Percentiles rank a stretch among this genome's conserved stretches.
phyloP scores from a whole-genome alignment of 35 echinoderm and acorn worm genomes.

The Acanthaster planci region DNA sequence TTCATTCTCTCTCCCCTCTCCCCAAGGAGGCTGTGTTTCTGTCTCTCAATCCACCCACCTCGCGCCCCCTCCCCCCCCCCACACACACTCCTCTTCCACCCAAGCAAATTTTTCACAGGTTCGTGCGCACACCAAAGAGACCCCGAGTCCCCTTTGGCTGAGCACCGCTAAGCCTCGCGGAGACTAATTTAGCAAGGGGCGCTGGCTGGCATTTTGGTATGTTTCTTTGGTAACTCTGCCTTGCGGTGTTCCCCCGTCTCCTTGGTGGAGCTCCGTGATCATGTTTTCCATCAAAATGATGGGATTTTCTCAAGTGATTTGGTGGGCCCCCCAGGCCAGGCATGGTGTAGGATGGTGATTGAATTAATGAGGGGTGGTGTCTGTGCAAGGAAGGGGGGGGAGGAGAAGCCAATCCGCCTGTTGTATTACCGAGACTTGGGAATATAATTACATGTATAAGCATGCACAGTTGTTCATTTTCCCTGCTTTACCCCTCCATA shows the following conservation, averaged over 20 bases:
- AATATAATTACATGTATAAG: too few relatives aligned
- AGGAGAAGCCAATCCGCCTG: too few relatives aligned
- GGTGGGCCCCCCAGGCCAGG: neutral
- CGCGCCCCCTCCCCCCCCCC: too few relatives aligned
- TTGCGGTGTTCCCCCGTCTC: too few relatives aligned
- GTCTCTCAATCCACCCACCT: neutral
- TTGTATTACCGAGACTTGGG: too few relatives aligned
- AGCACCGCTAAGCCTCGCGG: neutral
- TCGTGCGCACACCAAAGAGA: neutral
- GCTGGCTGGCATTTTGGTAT: neutral
- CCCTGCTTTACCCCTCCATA: too few relatives aligned
- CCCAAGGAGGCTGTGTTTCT: neutral
- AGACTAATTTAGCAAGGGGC: neutral
- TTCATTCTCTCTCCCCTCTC: neutral
- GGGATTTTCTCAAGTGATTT: conserved; percentile 31
- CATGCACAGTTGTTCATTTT: too few relatives aligned
- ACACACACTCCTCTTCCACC: neutral
- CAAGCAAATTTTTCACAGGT: conserved; percentile 21
- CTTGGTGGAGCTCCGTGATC: neutral
- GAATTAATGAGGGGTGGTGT: conserved; percentile 1
- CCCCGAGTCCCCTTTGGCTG: neutral
- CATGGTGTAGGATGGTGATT: neutral
- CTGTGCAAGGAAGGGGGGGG: neutral
- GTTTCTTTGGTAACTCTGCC: neutral
- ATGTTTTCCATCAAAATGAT: conserved; percentile 32